Evolutionary conservation across 2,113 vertebrate species (phyloP).

Genomic region (Petaurus breviceps): DNA sequence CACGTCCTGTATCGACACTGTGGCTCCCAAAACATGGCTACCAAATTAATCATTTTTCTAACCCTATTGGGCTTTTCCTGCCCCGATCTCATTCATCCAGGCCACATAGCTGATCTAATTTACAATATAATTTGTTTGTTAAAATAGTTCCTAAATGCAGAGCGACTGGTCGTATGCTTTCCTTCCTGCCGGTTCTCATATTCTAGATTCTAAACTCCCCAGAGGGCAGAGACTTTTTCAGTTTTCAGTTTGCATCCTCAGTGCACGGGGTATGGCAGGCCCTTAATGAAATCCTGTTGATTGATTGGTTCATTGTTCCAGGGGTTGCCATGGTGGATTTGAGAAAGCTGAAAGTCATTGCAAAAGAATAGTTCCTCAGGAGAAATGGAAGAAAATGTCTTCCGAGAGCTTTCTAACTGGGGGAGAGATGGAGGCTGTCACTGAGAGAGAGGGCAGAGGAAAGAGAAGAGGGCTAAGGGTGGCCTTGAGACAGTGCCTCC

Average conservation of each 20-base stretch:
- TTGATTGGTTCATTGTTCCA: not conserved
- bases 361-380: not conserved
- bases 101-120: not conserved
- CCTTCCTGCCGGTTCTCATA: not conserved
- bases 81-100: not conserved
- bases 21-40: not conserved
- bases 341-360: not conserved
- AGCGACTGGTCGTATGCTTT: not conserved
- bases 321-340: not conserved
- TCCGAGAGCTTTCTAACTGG: not conserved
- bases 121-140: not conserved
- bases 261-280: not conserved
- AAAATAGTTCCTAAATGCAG: not conserved
- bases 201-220: not conserved
- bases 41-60: not conserved
- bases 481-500: not conserved
- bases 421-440: not conserved
- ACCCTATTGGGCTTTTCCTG: not conserved
- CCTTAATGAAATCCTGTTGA: not conserved
- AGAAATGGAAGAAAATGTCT: not conserved
- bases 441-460: not conserved
- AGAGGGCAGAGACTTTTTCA: not conserved
- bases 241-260: not conserved
- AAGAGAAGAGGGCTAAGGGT: not conserved
- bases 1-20: not conserved